Base-by-base conservation (phyloP, 2,797 vertebrate species). In the Sternotherus odoratus region DNA sequence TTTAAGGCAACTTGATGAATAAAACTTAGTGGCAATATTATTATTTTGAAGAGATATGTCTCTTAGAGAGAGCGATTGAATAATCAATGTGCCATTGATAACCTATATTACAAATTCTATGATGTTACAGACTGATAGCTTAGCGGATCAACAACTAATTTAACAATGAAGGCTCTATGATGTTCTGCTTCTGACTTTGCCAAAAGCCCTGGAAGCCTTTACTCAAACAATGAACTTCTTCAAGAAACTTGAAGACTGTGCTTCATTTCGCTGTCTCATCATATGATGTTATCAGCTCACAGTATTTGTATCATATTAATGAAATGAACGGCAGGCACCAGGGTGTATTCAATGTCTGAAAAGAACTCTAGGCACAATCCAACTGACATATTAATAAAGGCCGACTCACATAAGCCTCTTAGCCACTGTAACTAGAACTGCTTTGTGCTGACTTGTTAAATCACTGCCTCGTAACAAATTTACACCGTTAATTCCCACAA, bases 361-460 rank as follows among this genome's bases (percentile, higher is more conserved):
- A 92, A 72, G 56, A 83, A 78, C 60, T 43, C 33, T 2, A 21
- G 87, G 77, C 60, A 49, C 66, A 49, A 11, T 50, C 72, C 69
- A 94, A 69, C 28, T 86, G 85, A 88, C 84, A 79, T 72, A 84
- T 85, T 91, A 89, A 82, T 83, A 72, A 89, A 85, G 51, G 60
- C 77, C 72, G 72, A 82, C 49, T 88, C 86, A 77, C 21, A 49
- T 21, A 66, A 26, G 63, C 56, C 63, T 87, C 74, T 53, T 43
- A 84, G 75, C 43, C 89, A 88, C n/a, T 33, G 6, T 30, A 88
- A 94, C 87, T 79, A 83, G 66, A 82, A 90, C 19, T 26, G 79
- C 74, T 96, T 94, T 85, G 21, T 95, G 95, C 89, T 91, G 96
- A 94, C 93, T 93, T 90, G 69, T 95, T 92, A 94, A 95, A 74